These are phyloP conservation scores for Gymnocheta viridis DNA, from an alignment of 2,888 invertebrate genomes.

Conservation along the genomic window DNA sequence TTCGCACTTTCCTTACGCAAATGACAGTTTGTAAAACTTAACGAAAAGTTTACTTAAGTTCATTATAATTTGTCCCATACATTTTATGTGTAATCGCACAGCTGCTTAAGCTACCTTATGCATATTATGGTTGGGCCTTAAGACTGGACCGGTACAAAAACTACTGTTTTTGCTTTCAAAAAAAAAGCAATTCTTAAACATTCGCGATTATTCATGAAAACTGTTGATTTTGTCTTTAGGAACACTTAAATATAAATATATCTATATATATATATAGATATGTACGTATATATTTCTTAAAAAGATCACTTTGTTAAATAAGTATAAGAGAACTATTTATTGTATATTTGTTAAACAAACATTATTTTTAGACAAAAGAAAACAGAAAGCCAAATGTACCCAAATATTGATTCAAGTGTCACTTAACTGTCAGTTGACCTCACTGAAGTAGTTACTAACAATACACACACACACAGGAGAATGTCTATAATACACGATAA, in stretches of 20 bases:
- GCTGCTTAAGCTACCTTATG: no score
- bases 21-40: no score
- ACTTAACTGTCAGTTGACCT: slow-evolving; percentile 63
- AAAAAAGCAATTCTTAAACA: neutral
- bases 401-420: slow-evolving; percentile 58
- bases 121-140: no score
- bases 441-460: slow-evolving; percentile 62
- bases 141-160: no score
- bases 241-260: no score
- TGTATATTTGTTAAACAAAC: neutral
- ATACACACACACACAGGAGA: slow-evolving; percentile 30
- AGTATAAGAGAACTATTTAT: neutral
- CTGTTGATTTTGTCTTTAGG: no score
- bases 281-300: neutral
- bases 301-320: neutral
- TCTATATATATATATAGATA: neutral
- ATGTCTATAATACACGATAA: slow-evolving; percentile 21
- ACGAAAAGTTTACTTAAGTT: no score
- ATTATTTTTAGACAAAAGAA: slow-evolving; percentile 11
- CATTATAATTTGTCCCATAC: no score
- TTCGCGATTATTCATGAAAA: neutral
- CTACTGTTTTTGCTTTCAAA: no score
- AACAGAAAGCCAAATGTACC: slow-evolving; percentile 5
- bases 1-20: no score
- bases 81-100: no score